These are phyloP conservation scores for Nemotelus pantherinus DNA, from an alignment of 2,888 invertebrate species.

Conservation along the genomic window DNA sequence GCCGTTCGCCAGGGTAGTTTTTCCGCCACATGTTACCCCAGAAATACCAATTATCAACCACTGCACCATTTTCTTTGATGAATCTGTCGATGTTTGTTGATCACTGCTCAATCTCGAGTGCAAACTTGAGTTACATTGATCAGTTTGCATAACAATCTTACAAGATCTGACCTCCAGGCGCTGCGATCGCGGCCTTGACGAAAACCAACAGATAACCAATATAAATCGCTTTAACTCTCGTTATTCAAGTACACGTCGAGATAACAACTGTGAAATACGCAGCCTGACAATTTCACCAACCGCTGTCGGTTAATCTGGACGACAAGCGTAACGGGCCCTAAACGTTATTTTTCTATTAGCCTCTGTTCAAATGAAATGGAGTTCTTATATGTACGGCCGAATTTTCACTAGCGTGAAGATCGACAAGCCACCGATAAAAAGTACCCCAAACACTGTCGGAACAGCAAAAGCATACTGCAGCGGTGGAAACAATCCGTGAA, in stretches of 20 bases:
- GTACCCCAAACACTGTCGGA: slow-evolving; percentile 71
- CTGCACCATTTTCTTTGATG: slow-evolving; percentile 62
- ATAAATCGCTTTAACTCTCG: neutral
- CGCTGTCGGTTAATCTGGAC: too few relatives aligned
- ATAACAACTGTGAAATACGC: slow-evolving; percentile 10
- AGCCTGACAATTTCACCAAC: neutral
- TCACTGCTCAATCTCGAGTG: neutral
- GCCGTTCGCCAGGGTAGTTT: slow-evolving; percentile 75
- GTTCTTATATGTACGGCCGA: slow-evolving; percentile 35
- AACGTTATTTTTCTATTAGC: neutral
- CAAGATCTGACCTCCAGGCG: slow-evolving; percentile 15
- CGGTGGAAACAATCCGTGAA: slow-evolving; percentile 68
- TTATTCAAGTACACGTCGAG: slow-evolving; percentile 1
- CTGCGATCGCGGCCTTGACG: neutral
- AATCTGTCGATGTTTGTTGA: neutral
- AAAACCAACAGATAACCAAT: slow-evolving; percentile 4
- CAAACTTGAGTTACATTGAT: slow-evolving; percentile 9
- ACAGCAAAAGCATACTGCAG: slow-evolving; percentile 70
- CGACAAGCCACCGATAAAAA: slow-evolving; percentile 74
- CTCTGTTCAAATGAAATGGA: neutral
- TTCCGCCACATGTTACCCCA: slow-evolving; percentile 86
- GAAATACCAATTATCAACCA: slow-evolving; percentile 76
- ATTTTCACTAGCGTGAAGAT: slow-evolving; percentile 71
- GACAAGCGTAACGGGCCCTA: too few relatives aligned
- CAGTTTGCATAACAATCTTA: slow-evolving; percentile 31